phyloP scores from a whole-genome alignment of 2,888 invertebrate species.

The Petrolisthes cinctipes region DNA sequence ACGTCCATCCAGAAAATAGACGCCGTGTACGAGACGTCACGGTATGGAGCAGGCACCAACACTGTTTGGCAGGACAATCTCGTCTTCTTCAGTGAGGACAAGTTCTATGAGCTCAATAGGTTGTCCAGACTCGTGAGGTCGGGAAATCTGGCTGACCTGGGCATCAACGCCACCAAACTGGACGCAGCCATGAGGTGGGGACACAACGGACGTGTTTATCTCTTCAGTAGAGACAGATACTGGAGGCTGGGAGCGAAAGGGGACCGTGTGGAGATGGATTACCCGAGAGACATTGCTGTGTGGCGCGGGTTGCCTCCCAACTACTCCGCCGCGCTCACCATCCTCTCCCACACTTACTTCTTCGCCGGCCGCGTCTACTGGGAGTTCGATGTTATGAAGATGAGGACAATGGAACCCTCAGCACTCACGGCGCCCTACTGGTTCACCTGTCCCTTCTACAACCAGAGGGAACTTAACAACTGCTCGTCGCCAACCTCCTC shows the following conservation, averaged over 20 bases:
- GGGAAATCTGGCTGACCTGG: conserved; percentile 82
- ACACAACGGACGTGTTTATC: conserved; percentile 90
- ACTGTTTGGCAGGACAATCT: conserved; percentile 85
- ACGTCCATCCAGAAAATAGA: conserved; percentile 84
- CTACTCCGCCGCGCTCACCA: conserved; percentile 92
- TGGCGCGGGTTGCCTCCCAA: conserved; percentile 92
- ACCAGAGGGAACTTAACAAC: neutral
- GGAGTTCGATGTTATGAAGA: conserved; percentile 72
- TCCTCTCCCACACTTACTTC: conserved; percentile 90
- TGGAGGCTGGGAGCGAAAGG: conserved; percentile 86
- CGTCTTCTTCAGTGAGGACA: conserved; percentile 84
- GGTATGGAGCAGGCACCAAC: too few species aligned
- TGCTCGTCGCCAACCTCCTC: neutral
- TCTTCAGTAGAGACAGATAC: conserved; percentile 86
- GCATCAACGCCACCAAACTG: conserved; percentile 83
- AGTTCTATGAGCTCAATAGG: conserved; percentile 81
- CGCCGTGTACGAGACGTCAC: conserved; percentile 79
- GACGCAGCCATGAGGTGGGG: conserved; percentile 96
- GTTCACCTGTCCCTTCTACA: conserved; percentile 81
- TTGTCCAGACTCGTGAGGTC: conserved; percentile 72
- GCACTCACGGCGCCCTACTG: conserved; percentile 83
- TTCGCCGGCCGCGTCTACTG: conserved; percentile 83
- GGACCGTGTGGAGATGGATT: conserved; percentile 84
- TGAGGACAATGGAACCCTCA: conserved; percentile 83
- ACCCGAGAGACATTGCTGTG: conserved; percentile 92